Evolutionary conservation across 2,113 vertebrate species (phyloP), one percentile per base, ranked within the genome.

Genomic region (Ageneiosus marmoratus): DNA sequence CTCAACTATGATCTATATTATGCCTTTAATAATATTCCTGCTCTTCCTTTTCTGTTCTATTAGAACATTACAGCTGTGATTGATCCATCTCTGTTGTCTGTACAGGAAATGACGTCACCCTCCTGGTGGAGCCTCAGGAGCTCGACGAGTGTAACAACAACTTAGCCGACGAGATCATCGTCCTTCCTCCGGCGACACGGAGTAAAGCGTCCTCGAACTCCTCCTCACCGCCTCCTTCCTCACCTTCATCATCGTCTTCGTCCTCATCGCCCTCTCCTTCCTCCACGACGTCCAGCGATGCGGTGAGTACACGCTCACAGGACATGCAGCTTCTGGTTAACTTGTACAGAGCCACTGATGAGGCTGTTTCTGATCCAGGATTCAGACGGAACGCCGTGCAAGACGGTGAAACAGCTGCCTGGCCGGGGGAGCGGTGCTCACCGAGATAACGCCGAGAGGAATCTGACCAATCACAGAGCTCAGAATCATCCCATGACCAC

Each of bases 81-180:
- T 24, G 89, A 85, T 87, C 24, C 84, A 15, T 32, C 4, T 86
- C 70, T 79, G 50, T 2, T 63, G 65, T 88, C 87, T 79, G 34
- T 82, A 86, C 86, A 99, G 98, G 95, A 91, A 97, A 98, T 44
- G 97, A 97, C 58, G 95, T 98, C 83, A 95, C 95, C 15, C 92
- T 97, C 90, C 94, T 96, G 89, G 95, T 96, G 91, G 96, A 97
- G 90, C 94, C 95, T 79, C 95, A 97, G 91, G 96, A 97, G 92
- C 94, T 98, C 34, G 97, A 98, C 82, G 96, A 98, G 89, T 95
- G 97, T 93, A 98, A 99, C 95, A 99, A 98, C 93, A 98, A 98
- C 78, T 90, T 98, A 65, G 92, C 95, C 24, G 96, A 96, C 90
- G 95, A 95, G 80, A 95, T 93, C 84, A 94, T 93, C 91, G 95